A percentile compares a stretch with the other conserved stretches of the same genome.
Evolutionary conservation across 2,797 vertebrate genomes (phyloP).

Genomic region (Myotis findleyi): DNA sequence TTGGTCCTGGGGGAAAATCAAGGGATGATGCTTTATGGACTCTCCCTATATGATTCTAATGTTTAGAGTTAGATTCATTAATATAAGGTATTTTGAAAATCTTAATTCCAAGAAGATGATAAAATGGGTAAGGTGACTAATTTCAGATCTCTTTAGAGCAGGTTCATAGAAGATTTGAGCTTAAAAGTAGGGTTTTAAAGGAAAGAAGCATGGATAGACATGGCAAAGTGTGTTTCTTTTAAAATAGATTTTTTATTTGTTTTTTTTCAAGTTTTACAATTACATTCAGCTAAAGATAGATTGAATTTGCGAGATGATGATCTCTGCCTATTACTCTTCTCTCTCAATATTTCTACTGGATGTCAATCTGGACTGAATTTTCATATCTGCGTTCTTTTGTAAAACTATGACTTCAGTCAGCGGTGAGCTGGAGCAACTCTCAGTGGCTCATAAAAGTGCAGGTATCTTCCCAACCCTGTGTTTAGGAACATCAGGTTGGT

Average conservation of each 20-base stretch:
- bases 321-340: background rate
- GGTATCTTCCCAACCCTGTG: background rate
- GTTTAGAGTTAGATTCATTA: background rate
- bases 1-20: background rate
- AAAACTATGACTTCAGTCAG: background rate
- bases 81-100: slow-evolving; percentile 25
- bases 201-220: background rate
- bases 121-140: background rate
- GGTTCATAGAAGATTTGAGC: background rate
- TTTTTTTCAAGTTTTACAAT: background rate
- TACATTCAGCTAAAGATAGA: background rate
- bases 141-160: background rate
- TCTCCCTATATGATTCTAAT: background rate
- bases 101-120: background rate
- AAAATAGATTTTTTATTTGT: background rate
- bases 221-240: background rate
- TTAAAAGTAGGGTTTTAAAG: background rate
- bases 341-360: background rate
- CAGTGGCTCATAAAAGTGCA: background rate
- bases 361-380: background rate
- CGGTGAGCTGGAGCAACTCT: background rate
- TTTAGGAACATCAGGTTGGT: background rate
- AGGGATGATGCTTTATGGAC: background rate
- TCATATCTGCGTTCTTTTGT: background rate
- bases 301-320: background rate